Conservation (phyloP, 2,113 vertebrate genomes). For the Cyprinus carpio region DNA sequence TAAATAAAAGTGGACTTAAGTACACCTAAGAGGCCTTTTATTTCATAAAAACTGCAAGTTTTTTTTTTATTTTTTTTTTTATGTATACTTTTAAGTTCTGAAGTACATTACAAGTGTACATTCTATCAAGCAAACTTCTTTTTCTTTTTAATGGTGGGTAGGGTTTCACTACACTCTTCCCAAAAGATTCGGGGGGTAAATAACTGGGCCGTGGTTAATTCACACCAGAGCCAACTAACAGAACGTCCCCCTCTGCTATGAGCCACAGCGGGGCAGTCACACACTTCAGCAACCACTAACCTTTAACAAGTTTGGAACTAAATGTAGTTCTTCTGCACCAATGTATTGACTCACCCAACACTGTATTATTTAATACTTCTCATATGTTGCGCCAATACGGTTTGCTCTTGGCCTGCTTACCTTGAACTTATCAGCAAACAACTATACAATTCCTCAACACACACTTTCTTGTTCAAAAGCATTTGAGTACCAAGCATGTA, state of each 20-base stretch:
- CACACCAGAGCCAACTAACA: not conserved
- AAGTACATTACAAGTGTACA: not conserved
- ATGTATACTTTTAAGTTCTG: too few relatives aligned
- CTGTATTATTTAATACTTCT: not conserved
- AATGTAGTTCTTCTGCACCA: not conserved
- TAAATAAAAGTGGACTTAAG: not conserved
- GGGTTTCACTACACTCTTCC: not conserved
- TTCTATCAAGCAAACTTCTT: not conserved
- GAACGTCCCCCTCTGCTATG: not conserved
- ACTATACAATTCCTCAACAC: not conserved
- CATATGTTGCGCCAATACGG: not conserved
- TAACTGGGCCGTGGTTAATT: not conserved
- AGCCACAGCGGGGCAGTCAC: conserved; percentile 26
- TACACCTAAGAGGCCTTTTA: not conserved
- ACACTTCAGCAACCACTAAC: not conserved
- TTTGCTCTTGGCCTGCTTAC: not conserved
- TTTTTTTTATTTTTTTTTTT: not conserved
- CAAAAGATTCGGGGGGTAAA: not conserved
- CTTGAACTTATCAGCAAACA: conserved; percentile 1
- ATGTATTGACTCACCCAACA: not conserved
- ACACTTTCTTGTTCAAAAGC: not conserved
- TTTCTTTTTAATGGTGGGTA: too few relatives aligned
- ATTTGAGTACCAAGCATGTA: not conserved
- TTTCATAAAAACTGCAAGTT: not conserved
- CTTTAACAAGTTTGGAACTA: conserved; percentile 9